These are phyloP conservation scores for Orientallactaga bullata DNA, from an alignment of 2,113 vertebrate species.

Conservation along the genomic window DNA sequence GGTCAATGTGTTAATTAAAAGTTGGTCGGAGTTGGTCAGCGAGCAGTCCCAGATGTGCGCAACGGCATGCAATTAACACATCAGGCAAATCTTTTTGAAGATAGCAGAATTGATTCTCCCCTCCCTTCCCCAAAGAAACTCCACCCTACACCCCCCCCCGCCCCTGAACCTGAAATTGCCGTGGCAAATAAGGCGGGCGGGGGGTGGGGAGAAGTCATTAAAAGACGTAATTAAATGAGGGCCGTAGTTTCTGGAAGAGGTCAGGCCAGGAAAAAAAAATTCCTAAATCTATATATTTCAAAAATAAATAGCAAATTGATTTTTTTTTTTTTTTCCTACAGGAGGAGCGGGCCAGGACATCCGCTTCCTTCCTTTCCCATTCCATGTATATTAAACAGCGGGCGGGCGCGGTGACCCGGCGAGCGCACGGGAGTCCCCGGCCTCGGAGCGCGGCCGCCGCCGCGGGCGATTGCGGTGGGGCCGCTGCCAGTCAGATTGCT, in stretches of 20 bases:
- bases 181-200: neutral
- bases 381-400: constrained; percentile 90
- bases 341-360: constrained; percentile 74
- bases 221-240: constrained; percentile 81
- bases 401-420: constrained; percentile 82
- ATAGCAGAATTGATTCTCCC: constrained; percentile 66
- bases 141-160: constrained; percentile 54
- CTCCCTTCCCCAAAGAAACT: constrained; percentile 65
- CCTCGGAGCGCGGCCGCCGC: constrained; percentile 41
- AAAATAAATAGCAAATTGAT: constrained; percentile 86
- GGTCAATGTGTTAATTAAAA: constrained; percentile 87
- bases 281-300: constrained; percentile 78
- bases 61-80: constrained; percentile 83
- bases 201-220: constrained; percentile 76
- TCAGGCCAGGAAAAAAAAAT: constrained; percentile 46
- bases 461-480: constrained; percentile 68
- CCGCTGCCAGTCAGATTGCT: constrained; percentile 79
- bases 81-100: constrained; percentile 80
- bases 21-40: constrained; percentile 78
- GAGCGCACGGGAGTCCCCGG: constrained; percentile 32
- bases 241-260: constrained; percentile 75
- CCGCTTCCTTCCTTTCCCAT: constrained; percentile 86
- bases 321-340: constrained; percentile 81
- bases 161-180: constrained; percentile 63
- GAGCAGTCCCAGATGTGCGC: constrained; percentile 77